Percentiles rank a stretch among this genome's conserved stretches.
Conservation (phyloP, 2,113 vertebrate genomes). For the Psammodynastes pulverulentus region DNA sequence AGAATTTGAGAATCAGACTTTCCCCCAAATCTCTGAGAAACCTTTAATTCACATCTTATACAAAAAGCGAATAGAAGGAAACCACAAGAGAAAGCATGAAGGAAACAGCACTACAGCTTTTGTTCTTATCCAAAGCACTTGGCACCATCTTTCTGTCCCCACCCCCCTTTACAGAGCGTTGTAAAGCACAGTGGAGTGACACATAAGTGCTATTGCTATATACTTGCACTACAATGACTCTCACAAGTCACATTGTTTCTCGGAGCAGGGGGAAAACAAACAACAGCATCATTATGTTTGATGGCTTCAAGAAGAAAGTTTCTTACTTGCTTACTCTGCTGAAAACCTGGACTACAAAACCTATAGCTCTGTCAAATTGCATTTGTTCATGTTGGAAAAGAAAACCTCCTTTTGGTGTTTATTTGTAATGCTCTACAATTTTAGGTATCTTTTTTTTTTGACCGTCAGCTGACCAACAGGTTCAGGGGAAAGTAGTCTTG, state of each 20-base stretch:
- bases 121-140: background rate
- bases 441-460: background rate
- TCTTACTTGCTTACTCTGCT: background rate
- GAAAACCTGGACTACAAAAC: background rate
- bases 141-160: background rate
- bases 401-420: background rate
- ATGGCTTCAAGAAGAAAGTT: background rate
- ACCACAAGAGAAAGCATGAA: background rate
- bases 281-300: background rate
- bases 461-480: background rate
- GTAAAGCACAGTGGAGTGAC: background rate
- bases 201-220: background rate
- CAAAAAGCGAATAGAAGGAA: background rate
- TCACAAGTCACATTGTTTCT: background rate
- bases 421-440: background rate
- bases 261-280: background rate
- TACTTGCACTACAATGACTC: background rate
- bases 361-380: background rate
- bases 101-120: background rate
- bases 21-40: background rate
- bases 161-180: background rate
- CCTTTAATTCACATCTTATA: background rate
- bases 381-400: background rate
- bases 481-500: background rate
- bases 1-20: background rate